phyloP scores from a whole-genome alignment of 2,113 vertebrate species.

The Callipepla squamata region DNA sequence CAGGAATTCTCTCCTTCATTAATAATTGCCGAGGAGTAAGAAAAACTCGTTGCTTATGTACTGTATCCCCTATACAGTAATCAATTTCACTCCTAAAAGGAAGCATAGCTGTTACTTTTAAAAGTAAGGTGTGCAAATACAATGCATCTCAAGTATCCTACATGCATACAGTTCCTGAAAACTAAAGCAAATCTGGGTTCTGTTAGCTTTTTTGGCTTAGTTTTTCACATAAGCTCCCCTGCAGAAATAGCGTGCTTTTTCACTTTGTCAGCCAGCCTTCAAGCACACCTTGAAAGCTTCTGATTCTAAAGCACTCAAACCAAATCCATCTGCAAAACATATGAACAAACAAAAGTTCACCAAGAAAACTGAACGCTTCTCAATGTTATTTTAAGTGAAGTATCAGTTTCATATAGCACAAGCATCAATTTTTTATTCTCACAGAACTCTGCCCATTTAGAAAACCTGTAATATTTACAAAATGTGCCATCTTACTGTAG shows the following conservation, averaged over 20 bases:
- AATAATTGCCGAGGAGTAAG: constrained; percentile 18
- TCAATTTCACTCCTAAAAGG: neutral
- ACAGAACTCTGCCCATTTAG: neutral
- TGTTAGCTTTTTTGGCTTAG: neutral
- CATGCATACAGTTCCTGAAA: neutral
- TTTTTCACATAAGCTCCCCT: neutral
- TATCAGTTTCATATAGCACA: neutral
- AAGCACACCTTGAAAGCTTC: neutral
- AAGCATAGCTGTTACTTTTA: neutral
- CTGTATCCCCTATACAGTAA: neutral
- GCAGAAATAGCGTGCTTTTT: neutral
- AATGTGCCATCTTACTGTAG: neutral
- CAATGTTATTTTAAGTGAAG: neutral
- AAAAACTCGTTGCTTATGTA: neutral
- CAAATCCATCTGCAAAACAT: neutral
- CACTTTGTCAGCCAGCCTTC: neutral
- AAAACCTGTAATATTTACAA: neutral
- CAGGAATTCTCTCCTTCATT: constrained; percentile 30
- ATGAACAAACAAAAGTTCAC: neutral
- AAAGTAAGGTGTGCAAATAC: neutral
- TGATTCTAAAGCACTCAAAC: neutral
- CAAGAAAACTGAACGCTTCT: neutral
- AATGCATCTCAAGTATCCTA: neutral
- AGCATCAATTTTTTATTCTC: neutral
- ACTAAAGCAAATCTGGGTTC: neutral